Evolutionary conservation across 2,888 invertebrate species (phyloP).

Genomic region (Drosophila neutralis): DNA sequence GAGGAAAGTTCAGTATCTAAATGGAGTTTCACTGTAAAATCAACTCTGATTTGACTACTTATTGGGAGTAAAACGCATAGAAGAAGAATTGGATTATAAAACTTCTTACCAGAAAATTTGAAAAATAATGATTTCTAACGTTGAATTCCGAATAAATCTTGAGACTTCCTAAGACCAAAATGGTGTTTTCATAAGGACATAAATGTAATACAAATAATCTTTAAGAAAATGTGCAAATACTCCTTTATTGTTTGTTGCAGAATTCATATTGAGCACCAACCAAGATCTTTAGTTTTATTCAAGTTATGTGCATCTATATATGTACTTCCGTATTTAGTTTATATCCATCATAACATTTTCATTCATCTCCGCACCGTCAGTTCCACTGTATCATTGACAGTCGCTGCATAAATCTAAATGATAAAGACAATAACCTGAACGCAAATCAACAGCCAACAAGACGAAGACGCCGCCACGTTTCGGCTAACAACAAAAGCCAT

Average conservation of each 20-base stretch:
- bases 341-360: not conserved
- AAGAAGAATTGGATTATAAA: not conserved
- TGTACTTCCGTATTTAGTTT: not conserved
- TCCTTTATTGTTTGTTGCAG: not conserved
- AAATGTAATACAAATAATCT: not conserved
- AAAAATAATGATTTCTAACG: not conserved
- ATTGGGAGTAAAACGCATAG: not conserved
- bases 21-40: not conserved
- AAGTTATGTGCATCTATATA: not conserved
- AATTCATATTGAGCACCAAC: not conserved
- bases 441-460: constrained; percentile 33
- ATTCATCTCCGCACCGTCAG: not conserved
- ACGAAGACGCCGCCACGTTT: constrained; percentile 31
- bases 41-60: not conserved
- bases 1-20: not conserved
- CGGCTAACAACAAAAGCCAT: constrained; percentile 20
- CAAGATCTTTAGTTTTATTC: too few species aligned
- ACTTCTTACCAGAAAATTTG: not conserved
- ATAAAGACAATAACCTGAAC: constrained; percentile 34
- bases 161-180: too few species aligned
- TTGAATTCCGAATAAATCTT: not conserved
- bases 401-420: constrained; percentile 30
- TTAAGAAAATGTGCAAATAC: not conserved
- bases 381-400: not conserved
- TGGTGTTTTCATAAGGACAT: too few species aligned